A percentile compares a stretch with the other conserved stretches of the same genome.
Conservation (phyloP, 2,888 invertebrate species). For the Stegana nigrithorax region DNA sequence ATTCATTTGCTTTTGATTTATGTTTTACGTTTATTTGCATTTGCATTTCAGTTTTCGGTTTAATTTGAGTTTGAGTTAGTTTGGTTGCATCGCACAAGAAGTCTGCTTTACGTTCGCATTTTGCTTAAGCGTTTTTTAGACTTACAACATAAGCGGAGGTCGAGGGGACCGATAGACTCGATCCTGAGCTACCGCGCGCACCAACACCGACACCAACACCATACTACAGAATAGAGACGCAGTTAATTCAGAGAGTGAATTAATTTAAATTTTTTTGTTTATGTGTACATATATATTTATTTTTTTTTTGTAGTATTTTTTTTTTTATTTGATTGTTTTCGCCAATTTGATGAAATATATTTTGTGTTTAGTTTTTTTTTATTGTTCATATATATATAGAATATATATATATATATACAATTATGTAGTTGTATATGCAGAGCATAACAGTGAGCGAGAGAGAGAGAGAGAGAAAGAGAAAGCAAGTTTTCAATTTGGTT, state of each 20-base stretch:
- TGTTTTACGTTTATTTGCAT: slow-evolving; percentile 6
- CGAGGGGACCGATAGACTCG: slow-evolving; percentile 86
- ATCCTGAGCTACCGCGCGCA: slow-evolving; percentile 79
- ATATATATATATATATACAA: too few species aligned
- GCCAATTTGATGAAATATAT: too few species aligned
- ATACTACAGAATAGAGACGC: slow-evolving; percentile 40
- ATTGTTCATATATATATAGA: too few species aligned
- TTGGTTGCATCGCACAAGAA: slow-evolving; percentile 35
- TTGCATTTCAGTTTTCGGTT: too few species aligned
- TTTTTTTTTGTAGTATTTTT: neutral
- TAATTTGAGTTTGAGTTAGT: neutral
- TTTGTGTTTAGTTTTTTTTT: too few species aligned
- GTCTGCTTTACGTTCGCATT: slow-evolving; percentile 13
- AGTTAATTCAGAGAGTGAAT: slow-evolving; percentile 13
- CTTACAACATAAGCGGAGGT: slow-evolving; percentile 78
- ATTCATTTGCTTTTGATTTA: slow-evolving; percentile 11
- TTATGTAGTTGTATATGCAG: too few species aligned
- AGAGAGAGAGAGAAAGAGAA: too few species aligned
- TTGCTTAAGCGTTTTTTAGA: slow-evolving; percentile 66
- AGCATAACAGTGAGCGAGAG: too few species aligned
- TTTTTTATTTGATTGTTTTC: neutral
- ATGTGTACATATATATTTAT: neutral
- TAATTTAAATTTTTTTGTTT: neutral
- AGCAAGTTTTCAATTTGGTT: too few species aligned
- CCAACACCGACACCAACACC: slow-evolving; percentile 70